Percentiles rank a stretch among this genome's conserved stretches.
Evolutionary conservation across 2,797 vertebrate genomes (phyloP).

Genomic region (Chromobotia macracanthus): DNA sequence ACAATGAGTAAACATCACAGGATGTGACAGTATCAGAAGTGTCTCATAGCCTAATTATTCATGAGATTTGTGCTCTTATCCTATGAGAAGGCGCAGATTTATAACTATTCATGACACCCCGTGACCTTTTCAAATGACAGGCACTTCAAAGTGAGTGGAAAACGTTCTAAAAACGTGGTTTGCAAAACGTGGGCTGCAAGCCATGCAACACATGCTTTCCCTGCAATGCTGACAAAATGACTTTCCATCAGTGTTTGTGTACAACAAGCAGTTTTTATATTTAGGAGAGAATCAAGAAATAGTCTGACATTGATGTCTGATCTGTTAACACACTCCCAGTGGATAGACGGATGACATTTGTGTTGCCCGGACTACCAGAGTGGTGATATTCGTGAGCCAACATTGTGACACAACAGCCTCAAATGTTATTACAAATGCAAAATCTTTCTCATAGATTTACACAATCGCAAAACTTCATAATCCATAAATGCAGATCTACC

Average conservation of each 20-base stretch:
- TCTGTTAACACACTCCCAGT: background rate
- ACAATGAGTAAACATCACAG: background rate
- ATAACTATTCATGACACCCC: background rate
- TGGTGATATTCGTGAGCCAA: background rate
- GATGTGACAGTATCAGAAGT: background rate
- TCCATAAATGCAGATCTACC: background rate
- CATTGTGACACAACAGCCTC: background rate
- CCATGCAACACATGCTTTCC: no score
- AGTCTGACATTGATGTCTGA: no score
- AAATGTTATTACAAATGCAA: background rate
- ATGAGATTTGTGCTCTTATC: background rate
- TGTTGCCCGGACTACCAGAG: background rate
- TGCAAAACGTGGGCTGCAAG: no score
- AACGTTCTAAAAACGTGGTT: background rate
- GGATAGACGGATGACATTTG: no score
- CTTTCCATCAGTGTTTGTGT: no score
- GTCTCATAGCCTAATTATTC: background rate
- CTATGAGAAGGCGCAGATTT: background rate
- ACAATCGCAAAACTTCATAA: background rate
- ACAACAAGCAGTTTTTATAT: no score
- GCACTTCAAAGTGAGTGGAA: background rate
- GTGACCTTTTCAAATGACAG: slow-evolving; percentile 14
- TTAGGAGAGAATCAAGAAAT: no score
- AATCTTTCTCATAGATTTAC: background rate
- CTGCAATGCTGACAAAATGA: background rate